Evolutionary conservation across 2,797 vertebrate genomes (phyloP).

Genomic region (Gobio occitaniae): DNA sequence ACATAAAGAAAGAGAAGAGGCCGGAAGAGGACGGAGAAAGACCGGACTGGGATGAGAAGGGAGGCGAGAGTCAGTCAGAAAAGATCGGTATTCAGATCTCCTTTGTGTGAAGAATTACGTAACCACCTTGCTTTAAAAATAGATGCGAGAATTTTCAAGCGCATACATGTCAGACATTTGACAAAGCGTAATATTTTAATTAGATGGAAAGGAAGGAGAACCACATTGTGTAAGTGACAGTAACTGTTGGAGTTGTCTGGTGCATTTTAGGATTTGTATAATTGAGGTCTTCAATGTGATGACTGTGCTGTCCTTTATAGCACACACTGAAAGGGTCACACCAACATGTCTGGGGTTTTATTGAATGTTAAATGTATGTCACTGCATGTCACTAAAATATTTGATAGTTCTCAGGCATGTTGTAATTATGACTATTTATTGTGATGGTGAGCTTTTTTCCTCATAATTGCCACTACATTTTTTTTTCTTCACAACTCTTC

Average conservation of each 20-base stretch:
- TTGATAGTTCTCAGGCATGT: neutral
- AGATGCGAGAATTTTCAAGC: constrained; percentile 9
- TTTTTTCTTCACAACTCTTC: neutral
- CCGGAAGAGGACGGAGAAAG: constrained; percentile 1
- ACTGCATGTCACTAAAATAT: rapidly evolving
- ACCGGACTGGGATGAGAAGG: constrained; percentile 11
- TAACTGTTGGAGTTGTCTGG: constrained; percentile 16
- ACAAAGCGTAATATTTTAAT: constrained; percentile 41
- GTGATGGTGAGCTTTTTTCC: neutral
- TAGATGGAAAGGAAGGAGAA: constrained; percentile 12
- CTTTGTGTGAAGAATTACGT: constrained; percentile 39
- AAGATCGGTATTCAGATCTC: constrained; percentile 19
- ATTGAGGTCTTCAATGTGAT: neutral
- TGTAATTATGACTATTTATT: neutral
- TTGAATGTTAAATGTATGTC: neutral
- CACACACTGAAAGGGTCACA: neutral
- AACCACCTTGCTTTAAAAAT: constrained; percentile 41
- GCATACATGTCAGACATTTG: constrained; percentile 37
- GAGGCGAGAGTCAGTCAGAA: constrained; percentile 19
- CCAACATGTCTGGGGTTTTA: neutral
- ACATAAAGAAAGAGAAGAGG: constrained; percentile 37
- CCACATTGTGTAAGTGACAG: constrained; percentile 27
- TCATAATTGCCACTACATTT: neutral
- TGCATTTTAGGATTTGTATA: constrained; percentile 19
- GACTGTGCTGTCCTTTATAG: constrained; percentile 5